phyloP scores from a whole-genome alignment of 2,797 vertebrate genomes.

The Meda fulgida region DNA sequence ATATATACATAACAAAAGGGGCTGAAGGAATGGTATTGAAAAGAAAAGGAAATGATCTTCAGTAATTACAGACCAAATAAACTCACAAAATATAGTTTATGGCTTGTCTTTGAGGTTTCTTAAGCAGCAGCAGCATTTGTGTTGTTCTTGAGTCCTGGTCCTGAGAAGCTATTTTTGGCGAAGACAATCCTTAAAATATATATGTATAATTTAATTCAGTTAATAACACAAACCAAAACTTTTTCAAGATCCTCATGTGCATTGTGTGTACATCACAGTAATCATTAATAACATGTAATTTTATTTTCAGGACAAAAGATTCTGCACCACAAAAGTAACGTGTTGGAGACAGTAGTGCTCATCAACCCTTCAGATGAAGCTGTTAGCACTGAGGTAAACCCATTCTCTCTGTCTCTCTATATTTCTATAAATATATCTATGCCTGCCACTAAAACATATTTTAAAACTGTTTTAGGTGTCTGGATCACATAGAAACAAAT shows the following conservation, averaged over 20 bases:
- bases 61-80: conserved; percentile 17
- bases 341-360: conserved; percentile 95
- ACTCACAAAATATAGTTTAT: not conserved
- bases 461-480: not conserved
- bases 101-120: not conserved
- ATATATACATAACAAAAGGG: not conserved
- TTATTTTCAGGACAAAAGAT: conserved; percentile 90
- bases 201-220: not conserved
- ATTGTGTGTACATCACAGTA: not conserved
- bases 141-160: not conserved
- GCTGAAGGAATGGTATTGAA: not conserved
- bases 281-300: not conserved
- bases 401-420: not conserved
- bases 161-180: not conserved
- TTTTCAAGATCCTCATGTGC: not conserved
- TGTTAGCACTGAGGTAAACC: conserved; percentile 92
- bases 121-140: not conserved
- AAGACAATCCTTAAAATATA: not conserved
- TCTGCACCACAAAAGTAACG: conserved; percentile 95
- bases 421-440: conserved; percentile 3
- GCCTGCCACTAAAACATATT: not conserved
- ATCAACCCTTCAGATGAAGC: conserved; percentile 98
- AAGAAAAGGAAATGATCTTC: not conserved
- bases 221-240: not conserved
- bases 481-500: not conserved